Base-by-base conservation (phyloP, 2,888 invertebrate species). In the Pandemis corylana region DNA sequence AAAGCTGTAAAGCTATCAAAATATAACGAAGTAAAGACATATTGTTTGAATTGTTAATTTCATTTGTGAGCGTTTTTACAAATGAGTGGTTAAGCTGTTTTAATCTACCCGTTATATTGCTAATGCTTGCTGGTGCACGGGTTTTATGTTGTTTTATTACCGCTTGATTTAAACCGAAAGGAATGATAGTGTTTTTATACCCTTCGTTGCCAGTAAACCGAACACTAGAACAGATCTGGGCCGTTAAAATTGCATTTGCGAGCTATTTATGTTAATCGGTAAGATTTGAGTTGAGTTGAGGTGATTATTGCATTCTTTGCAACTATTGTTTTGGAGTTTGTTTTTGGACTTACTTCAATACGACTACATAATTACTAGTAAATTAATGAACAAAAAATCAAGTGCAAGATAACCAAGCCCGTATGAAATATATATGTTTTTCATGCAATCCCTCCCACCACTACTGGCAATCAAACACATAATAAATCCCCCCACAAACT, bases 191-290 rank as follows among this genome's bases (percentile, higher is more conserved):
- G 68, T 46, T 73, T 74, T 73, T 73, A 73, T 61, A 49, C 42
- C 49, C 6, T 28, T 53, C 68, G n/a, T 28, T 46, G 56, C 59
- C 49, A 65, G 49, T 7, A 28, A 20, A 28, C 28, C 56, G n/a
- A 49, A 28, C 15, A 68, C 64, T 74, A 59, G 65, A 66, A 65
- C 49, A 46, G 68, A 61, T 65, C 36, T 13, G 9, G 7, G 67
- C 6, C 65, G 69, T 69, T 62, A 68, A 73, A 69, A 65, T 73
- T 65, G 68, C 73, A 73, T 73, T 72, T 68, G 67, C 46, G 65
- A 64, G 20, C 64, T 28, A 59, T 65, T 73, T 56, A 15, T 20
- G 68, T 68, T 68, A 49, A 69, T 72, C 62, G 10, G n/a, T 6
- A 9, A 44, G 44, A 15, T 15, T 42, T 63, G n/a, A 4, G 7